phyloP scores from a whole-genome alignment of 2,888 invertebrate genomes.

The Drosophila cognata region DNA sequence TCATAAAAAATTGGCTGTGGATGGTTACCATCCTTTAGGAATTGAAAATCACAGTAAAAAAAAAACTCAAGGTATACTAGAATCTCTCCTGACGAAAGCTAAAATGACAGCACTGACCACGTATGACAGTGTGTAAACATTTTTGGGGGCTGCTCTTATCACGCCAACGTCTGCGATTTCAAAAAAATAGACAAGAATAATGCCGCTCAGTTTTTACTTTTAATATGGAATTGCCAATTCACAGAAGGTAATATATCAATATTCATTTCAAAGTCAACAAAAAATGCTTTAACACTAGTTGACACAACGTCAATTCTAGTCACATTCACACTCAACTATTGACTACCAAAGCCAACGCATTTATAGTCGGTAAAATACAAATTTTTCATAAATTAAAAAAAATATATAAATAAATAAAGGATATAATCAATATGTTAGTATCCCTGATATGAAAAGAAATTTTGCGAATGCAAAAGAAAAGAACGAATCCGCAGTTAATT shows the following conservation, averaged over 20 bases:
- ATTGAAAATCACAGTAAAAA: neutral
- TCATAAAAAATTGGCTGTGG: neutral
- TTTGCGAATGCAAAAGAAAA: neutral
- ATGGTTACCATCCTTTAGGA: neutral
- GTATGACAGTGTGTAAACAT: conserved; percentile 65
- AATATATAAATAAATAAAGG: neutral
- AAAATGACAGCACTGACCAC: conserved; percentile 30
- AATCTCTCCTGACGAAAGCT: neutral
- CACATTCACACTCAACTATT: neutral
- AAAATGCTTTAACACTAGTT: neutral
- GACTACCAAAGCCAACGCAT: neutral
- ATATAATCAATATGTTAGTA: neutral
- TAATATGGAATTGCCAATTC: neutral
- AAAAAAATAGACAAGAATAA: no score
- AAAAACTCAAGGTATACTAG: neutral
- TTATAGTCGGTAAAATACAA: neutral
- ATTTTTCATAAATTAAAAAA: neutral
- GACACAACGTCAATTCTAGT: neutral
- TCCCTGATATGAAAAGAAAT: neutral
- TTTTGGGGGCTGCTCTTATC: conserved; percentile 49
- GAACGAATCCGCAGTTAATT: neutral
- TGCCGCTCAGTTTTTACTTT: neutral
- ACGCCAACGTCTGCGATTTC: conserved; percentile 1
- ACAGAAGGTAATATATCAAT: neutral
- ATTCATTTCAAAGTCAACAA: neutral